Evolutionary conservation across 2,888 invertebrate genomes (phyloP).

Genomic region (Drosophila percnosoma): DNA sequence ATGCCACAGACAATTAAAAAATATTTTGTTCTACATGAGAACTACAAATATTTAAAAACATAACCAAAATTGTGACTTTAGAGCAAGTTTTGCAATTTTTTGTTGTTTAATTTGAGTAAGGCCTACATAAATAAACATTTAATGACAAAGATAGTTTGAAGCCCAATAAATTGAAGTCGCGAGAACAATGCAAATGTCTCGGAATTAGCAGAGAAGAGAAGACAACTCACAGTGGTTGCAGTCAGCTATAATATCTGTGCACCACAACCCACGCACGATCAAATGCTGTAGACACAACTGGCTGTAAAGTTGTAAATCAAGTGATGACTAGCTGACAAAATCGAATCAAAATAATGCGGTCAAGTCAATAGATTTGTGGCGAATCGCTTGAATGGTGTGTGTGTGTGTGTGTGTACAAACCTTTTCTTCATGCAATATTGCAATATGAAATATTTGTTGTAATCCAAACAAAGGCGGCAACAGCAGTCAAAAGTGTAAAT

Average conservation of each 20-base stretch:
- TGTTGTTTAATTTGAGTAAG: not conserved
- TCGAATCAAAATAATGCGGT: slow-evolving; percentile 49
- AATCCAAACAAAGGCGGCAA: slow-evolving; percentile 67
- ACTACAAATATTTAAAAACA: not conserved
- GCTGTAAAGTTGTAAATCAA: not conserved
- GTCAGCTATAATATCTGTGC: not conserved
- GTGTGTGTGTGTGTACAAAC: slow-evolving; percentile 29
- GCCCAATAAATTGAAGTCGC: not conserved
- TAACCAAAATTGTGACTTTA: not conserved
- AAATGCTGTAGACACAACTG: not conserved
- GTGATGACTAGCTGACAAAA: slow-evolving; percentile 23
- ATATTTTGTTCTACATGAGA: not conserved
- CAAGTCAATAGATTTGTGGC: slow-evolving; percentile 31
- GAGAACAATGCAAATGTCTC: not conserved
- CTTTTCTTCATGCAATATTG: slow-evolving; percentile 53
- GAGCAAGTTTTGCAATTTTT: not conserved
- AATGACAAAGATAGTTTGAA: not conserved
- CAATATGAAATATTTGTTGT: slow-evolving; percentile 59
- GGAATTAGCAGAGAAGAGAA: not conserved
- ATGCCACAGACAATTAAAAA: not conserved
- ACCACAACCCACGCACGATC: not conserved
- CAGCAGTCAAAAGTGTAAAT: slow-evolving; percentile 39
- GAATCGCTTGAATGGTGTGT: slow-evolving; percentile 27
- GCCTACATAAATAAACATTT: not conserved
- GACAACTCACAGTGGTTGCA: not conserved